Evolutionary conservation across 2,797 vertebrate genomes (phyloP).

Genomic region (Echeneis naucrates): DNA sequence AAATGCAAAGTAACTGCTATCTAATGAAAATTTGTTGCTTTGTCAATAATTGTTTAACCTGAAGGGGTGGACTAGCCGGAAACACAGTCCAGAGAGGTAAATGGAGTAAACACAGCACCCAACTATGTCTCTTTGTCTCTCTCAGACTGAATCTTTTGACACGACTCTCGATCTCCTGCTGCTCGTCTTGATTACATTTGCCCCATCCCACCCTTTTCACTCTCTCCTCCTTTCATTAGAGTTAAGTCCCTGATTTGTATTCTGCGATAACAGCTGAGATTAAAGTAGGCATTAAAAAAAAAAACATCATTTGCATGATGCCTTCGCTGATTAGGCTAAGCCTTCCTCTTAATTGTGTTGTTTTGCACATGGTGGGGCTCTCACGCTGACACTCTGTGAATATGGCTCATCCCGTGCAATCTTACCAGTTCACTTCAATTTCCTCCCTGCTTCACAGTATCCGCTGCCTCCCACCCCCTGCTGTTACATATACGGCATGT

Average conservation of each 20-base stretch:
- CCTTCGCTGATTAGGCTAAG: constrained; percentile 78
- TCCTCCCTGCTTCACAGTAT: constrained; percentile 56
- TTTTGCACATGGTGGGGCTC: constrained; percentile 80
- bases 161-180: constrained; percentile 5
- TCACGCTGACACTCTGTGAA: constrained; percentile 77
- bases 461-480: constrained; percentile 42
- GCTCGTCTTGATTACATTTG: constrained; percentile 23
- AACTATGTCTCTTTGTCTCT: constrained; percentile 3
- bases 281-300: constrained; percentile 65
- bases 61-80: constrained; percentile 8
- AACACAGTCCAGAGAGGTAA: constrained; percentile 1
- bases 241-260: constrained; percentile 83
- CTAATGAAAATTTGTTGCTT: background rate
- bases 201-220: constrained; percentile 47
- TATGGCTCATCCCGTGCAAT: constrained; percentile 66
- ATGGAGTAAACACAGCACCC: constrained; percentile 2
- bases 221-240: constrained; percentile 70
- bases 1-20: constrained; percentile 9
- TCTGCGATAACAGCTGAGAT: constrained; percentile 67
- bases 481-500: constrained; percentile 44
- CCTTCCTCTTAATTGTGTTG: constrained; percentile 82
- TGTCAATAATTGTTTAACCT: constrained; percentile 5
- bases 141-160: constrained; percentile 11
- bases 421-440: constrained; percentile 76
- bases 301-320: constrained; percentile 82